These are phyloP conservation scores for Pseudotriccus pelzelni DNA, from an alignment of 2,797 vertebrate genomes.

Conservation along the genomic window DNA sequence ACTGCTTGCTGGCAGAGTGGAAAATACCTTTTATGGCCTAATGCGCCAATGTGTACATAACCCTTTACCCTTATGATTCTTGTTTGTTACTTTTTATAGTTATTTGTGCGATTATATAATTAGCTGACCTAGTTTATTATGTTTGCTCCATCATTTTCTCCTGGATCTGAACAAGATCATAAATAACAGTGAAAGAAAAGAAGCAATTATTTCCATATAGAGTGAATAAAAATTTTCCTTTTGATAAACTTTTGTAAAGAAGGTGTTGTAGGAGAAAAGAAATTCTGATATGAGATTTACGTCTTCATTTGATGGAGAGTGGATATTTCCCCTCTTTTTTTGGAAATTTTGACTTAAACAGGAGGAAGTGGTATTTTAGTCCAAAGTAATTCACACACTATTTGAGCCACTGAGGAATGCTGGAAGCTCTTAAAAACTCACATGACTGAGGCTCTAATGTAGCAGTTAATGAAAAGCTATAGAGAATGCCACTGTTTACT, in stretches of 20 bases:
- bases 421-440: neutral
- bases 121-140: constrained; percentile 45
- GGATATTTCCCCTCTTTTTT: neutral
- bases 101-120: constrained; percentile 60
- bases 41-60: neutral
- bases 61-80: constrained; percentile 31
- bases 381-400: neutral
- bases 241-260: neutral
- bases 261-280: neutral
- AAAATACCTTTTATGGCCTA: constrained; percentile 49
- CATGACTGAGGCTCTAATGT: neutral
- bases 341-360: neutral
- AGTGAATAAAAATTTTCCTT: neutral
- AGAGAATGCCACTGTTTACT: constrained; percentile 1
- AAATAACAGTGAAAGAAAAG: neutral
- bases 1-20: neutral
- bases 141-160: constrained; percentile 35
- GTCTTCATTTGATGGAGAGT: neutral
- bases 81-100: constrained; percentile 47
- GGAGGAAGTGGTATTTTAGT: neutral
- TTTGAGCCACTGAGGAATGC: neutral
- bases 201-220: neutral
- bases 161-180: constrained; percentile 10
- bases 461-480: constrained; percentile 2
- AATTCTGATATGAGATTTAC: neutral